Conservation (phyloP, 2,797 vertebrate genomes). For the Myripristis jacobus region DNA sequence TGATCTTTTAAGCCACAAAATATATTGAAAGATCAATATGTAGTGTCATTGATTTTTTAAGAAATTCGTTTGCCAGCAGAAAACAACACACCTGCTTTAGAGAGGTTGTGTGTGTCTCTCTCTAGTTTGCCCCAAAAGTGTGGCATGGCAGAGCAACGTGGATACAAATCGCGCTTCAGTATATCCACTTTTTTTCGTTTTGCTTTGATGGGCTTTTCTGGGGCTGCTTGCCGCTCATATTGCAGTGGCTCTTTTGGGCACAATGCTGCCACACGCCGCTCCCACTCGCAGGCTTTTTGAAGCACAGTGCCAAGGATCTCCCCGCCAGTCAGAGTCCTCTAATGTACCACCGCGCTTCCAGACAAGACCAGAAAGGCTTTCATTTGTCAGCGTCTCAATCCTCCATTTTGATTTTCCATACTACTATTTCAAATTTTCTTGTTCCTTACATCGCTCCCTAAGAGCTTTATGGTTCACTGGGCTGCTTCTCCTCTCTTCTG, state of each 20-base stretch:
- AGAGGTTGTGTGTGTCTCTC: constrained; percentile 2
- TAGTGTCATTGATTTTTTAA: constrained; percentile 41
- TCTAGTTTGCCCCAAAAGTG: constrained; percentile 31
- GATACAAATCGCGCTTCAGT: constrained; percentile 32
- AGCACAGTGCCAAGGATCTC: constrained; percentile 35
- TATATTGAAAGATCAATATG: constrained; percentile 56
- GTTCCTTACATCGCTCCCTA: constrained; percentile 55
- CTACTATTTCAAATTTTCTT: constrained; percentile 56
- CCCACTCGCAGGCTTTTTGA: constrained; percentile 42
- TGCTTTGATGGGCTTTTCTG: constrained; percentile 42
- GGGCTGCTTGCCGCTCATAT: constrained; percentile 23
- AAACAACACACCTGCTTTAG: constrained; percentile 18
- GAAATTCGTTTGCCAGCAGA: constrained; percentile 15
- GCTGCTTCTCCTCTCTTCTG: constrained; percentile 38
- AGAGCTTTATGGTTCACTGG: constrained; percentile 54
- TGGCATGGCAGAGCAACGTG: constrained; percentile 27
- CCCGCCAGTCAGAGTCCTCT: constrained; percentile 36
- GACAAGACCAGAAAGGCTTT: constrained; percentile 49
- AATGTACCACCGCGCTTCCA: constrained; percentile 33
- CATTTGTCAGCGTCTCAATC: constrained; percentile 48
- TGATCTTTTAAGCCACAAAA: constrained; percentile 38
- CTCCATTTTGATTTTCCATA: constrained; percentile 55
- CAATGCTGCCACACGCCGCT: constrained; percentile 20
- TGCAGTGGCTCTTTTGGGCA: constrained; percentile 24
- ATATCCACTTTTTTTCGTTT: constrained; percentile 27